phyloP scores from a whole-genome alignment of 2,113 vertebrate genomes.

The Ictalurus furcatus region DNA sequence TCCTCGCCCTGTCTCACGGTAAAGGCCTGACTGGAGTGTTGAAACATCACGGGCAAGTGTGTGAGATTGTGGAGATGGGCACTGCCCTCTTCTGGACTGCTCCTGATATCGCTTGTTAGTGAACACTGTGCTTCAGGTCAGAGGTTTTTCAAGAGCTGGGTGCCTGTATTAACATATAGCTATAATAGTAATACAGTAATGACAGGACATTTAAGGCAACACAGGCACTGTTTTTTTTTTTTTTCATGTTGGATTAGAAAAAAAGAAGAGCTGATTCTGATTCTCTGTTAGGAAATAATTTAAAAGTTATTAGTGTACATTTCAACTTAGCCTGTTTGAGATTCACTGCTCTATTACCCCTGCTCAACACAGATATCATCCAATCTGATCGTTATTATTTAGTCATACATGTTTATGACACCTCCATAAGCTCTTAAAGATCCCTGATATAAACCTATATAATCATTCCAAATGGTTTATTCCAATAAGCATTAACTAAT shows the following conservation, averaged over 20 bases:
- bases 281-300: neutral
- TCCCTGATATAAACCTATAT: neutral
- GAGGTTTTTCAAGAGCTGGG: neutral
- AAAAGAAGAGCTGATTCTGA: neutral
- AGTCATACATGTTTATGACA: neutral
- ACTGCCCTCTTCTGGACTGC: conserved; percentile 74
- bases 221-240: too few species aligned
- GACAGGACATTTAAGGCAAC: neutral
- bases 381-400: neutral
- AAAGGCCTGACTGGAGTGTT: neutral
- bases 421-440: neutral
- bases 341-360: neutral
- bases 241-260: neutral
- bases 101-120: conserved; percentile 6
- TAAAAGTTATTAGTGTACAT: neutral
- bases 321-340: neutral
- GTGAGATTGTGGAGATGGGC: conserved; percentile 62
- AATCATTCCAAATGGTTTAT: neutral
- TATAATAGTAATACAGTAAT: neutral
- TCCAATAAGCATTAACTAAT: neutral
- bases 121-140: neutral
- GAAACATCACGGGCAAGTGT: neutral
- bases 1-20: neutral
- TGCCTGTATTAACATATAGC: neutral
- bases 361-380: neutral